phyloP scores from a whole-genome alignment of 2,797 vertebrate genomes.

The Anguilla anguilla region DNA sequence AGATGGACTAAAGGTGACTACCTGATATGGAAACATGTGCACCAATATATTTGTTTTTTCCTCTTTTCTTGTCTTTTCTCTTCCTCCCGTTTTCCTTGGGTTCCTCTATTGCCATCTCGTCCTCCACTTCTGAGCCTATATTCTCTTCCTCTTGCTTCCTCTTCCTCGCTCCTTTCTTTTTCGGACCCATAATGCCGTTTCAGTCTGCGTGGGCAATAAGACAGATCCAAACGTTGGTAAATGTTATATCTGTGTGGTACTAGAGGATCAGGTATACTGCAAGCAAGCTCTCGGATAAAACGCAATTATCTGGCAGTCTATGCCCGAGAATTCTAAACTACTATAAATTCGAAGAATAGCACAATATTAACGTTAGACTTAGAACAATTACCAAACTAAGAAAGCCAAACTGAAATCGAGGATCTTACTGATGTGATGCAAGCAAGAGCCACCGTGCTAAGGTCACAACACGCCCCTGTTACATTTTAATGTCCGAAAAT shows the following conservation, averaged over 20 bases:
- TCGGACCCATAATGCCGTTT: conserved; percentile 57
- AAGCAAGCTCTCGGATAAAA: background rate
- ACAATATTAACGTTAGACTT: background rate
- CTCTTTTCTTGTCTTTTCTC: conserved; percentile 37
- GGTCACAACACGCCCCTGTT: too few species aligned
- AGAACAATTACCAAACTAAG: too few species aligned
- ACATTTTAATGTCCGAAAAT: too few species aligned
- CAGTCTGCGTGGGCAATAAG: background rate
- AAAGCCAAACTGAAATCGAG: too few species aligned
- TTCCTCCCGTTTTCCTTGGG: conserved; percentile 31
- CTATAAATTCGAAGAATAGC: background rate
- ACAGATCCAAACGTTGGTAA: background rate
- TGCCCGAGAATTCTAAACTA: background rate
- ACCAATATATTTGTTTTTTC: conserved; percentile 70
- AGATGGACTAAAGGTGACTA: conserved; percentile 30
- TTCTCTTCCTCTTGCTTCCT: conserved; percentile 47
- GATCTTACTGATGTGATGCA: background rate
- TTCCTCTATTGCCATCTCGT: conserved; percentile 30
- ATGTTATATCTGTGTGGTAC: background rate
- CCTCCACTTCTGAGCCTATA: conserved; percentile 13
- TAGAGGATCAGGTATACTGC: background rate
- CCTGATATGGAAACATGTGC: conserved; percentile 75
- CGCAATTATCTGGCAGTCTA: background rate
- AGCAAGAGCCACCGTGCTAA: background rate
- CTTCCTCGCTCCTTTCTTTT: conserved; percentile 49